Evolutionary conservation across 2,113 vertebrate genomes (phyloP).

Genomic region (Edolisoma coerulescens): DNA sequence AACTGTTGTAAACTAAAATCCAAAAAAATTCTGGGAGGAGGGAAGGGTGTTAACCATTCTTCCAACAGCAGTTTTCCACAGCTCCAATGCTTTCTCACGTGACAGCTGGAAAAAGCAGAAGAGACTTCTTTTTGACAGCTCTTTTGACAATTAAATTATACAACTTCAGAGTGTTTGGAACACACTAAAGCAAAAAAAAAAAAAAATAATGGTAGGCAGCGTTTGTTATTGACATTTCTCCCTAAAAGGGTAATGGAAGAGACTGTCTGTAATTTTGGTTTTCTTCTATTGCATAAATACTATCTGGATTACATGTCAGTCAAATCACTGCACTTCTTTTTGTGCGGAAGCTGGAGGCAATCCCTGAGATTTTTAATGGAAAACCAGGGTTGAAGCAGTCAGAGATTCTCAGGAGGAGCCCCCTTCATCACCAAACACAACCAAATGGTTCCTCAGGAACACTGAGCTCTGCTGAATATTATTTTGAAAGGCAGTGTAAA

Average conservation of each 20-base stretch:
- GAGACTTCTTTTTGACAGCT: neutral
- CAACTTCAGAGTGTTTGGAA: neutral
- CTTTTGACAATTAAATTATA: neutral
- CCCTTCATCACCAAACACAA: neutral
- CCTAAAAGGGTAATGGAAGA: neutral
- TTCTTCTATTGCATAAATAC: neutral
- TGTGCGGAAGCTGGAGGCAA: neutral
- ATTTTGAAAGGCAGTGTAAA: neutral
- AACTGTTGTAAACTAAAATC: neutral
- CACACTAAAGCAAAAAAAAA: neutral
- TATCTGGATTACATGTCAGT: neutral
- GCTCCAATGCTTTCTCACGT: fast-evolving
- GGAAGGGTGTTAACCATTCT: neutral
- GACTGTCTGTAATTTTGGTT: neutral
- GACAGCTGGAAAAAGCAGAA: neutral
- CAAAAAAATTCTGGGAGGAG: neutral
- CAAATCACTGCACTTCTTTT: neutral
- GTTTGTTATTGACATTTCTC: neutral
- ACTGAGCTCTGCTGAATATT: neutral
- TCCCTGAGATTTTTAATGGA: neutral
- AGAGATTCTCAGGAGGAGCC: neutral
- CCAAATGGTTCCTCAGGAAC: neutral
- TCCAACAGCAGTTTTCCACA: neutral
- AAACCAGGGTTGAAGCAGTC: neutral
- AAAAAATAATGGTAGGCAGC: too few species aligned